A percentile compares a stretch with the other conserved stretches of the same genome.
These are phyloP conservation scores for Hermodice carunculata DNA, from an alignment of 2,888 invertebrate genomes.

Conservation along the genomic window DNA sequence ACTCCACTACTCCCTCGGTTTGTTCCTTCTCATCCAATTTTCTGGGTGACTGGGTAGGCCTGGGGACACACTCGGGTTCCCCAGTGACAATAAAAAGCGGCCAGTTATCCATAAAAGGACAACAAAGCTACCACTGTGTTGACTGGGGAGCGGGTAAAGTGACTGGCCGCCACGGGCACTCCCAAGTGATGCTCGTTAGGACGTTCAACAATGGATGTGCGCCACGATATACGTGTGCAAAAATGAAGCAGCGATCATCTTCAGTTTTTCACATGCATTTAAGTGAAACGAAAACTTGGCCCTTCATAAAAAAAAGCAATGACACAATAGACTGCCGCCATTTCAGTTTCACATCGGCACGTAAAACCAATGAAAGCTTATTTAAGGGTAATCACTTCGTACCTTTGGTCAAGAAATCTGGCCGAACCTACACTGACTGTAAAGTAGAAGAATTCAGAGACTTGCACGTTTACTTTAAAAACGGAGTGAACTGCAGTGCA, in stretches of 20 bases:
- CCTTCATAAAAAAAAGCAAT: slow-evolving; percentile 14
- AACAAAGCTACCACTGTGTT: slow-evolving; percentile 28
- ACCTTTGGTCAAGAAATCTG: neutral
- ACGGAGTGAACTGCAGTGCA: slow-evolving; percentile 13
- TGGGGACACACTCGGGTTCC: neutral
- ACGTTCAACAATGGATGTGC: slow-evolving; percentile 36
- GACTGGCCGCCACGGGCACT: neutral
- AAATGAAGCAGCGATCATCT: slow-evolving; percentile 22
- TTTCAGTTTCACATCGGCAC: slow-evolving; percentile 22
- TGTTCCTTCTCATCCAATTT: slow-evolving; percentile 27
- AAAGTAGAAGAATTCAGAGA: slow-evolving; percentile 10
- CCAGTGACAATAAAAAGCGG: slow-evolving; percentile 17
- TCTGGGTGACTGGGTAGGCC: slow-evolving; percentile 33
- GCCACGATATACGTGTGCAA: slow-evolving; percentile 34
- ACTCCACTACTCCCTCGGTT: slow-evolving; percentile 34
- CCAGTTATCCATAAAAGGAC: slow-evolving; percentile 1
- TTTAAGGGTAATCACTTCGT: neutral
- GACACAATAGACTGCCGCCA: slow-evolving; percentile 25
- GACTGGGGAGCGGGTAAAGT: too few relatives aligned
- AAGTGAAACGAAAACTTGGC: slow-evolving; percentile 27
- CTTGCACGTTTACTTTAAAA: slow-evolving; percentile 21
- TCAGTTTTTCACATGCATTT: slow-evolving; percentile 27
- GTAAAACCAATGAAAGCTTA: neutral
- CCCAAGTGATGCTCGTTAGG: slow-evolving; percentile 32
- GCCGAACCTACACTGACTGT: slow-evolving; percentile 13